These are phyloP conservation scores for Epicauta chinensis DNA, from an alignment of 1,140 invertebrate genomes.

Conservation along the genomic window DNA sequence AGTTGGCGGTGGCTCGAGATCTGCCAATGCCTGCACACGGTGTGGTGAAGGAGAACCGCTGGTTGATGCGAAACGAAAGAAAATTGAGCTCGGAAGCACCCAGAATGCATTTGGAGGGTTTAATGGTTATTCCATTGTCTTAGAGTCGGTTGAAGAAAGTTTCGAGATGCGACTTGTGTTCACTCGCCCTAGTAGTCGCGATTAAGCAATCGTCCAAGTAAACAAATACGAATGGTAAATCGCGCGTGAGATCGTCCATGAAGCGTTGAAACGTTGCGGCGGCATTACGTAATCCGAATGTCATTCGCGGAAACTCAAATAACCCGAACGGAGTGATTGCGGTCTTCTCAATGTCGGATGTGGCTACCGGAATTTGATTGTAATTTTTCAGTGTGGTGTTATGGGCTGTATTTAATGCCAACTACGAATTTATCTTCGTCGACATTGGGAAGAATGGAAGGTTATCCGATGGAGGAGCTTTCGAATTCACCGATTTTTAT, in stretches of 20 bases:
- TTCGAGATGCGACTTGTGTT: too few species aligned
- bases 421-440: conserved; percentile 3
- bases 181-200: too few species aligned
- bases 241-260: conserved; percentile 44
- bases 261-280: conserved; percentile 46
- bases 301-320: conserved; percentile 30
- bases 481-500: background rate
- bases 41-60: conserved; percentile 30
- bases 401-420: too few species aligned
- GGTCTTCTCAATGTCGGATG: conserved; percentile 37
- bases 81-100: conserved; percentile 20
- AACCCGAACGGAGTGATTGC: conserved; percentile 40
- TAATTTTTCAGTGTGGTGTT: too few species aligned
- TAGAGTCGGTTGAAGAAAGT: too few species aligned
- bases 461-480: background rate
- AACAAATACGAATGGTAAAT: conserved; percentile 33
- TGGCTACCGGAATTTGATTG: conserved; percentile 38
- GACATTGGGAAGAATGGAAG: conserved; percentile 2
- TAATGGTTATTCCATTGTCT: conserved; percentile 30
- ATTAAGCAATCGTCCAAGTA: conserved; percentile 31
- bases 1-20: conserved; percentile 5
- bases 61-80: conserved; percentile 34
- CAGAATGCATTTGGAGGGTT: conserved; percentile 34
- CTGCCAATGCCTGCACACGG: conserved; percentile 29
- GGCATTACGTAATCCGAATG: conserved; percentile 38